Base-by-base conservation (phyloP, 1,140 invertebrate genomes). In the Mizuhopecten yessoensis region DNA sequence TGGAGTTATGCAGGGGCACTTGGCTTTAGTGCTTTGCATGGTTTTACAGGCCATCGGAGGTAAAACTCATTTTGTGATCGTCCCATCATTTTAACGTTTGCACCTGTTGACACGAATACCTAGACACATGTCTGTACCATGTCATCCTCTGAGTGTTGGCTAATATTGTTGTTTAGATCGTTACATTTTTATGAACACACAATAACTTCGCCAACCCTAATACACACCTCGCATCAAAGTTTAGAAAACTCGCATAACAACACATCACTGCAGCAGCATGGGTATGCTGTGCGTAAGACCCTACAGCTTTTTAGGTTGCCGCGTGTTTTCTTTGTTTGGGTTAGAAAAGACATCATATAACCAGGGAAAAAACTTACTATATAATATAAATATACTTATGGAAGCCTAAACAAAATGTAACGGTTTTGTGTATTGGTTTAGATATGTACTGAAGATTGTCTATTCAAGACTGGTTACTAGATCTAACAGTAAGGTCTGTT, bases 171-270 rank as follows among this genome's bases (percentile, higher is more conserved):
- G n/a, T 75, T 0, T 7, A 29, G n/a, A 29, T 29, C 5, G 11
- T 75, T 75, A 75, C n/a, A 75, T 75, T 29, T 75, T 75, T 29
- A n/a, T 75, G 57, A 75, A 75, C 57, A 75, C 23, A 29, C 57
- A 75, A 75, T 29, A 75, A 75, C 57, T 75, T 75, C 57, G 23
- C 23, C 5, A 75, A 75, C 57, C 57, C n/a, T n/a, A n/a, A 75
- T 75, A 75, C 57, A 75, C 57, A 75, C 57, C 15, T 75, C 57
- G n/a, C 57, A 75, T 75, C 57, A 75, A 75, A 75, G 57, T 75
- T 75, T 75, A 75, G 57, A 75, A 75, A 75, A 75, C 57, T 75
- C 57, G n/a, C 57, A 75, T 75, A 75, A 75, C 57, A 75, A 75
- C 57, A 75, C 57, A 75, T 29, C 57, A 75, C 57, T 75, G 57